Conservation (phyloP, 1,140 invertebrate species). For the Bombus pascuorum region DNA sequence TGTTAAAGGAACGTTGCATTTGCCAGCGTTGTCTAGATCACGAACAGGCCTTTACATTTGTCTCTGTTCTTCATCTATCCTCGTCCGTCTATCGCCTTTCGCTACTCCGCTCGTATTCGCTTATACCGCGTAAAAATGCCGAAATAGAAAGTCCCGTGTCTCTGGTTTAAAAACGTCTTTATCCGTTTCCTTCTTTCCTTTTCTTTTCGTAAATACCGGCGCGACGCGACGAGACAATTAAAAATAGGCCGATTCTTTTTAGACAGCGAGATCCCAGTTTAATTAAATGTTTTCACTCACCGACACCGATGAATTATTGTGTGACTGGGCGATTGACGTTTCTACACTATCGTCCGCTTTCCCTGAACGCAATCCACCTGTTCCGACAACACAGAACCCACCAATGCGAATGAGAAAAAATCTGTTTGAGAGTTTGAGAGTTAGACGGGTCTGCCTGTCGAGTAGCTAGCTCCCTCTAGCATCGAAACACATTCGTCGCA, state of each 20-base stretch:
- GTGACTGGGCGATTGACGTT: slow-evolving; percentile 57
- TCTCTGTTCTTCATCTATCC: slow-evolving; percentile 9
- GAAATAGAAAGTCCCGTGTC: slow-evolving; percentile 61
- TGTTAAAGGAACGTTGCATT: slow-evolving; percentile 23
- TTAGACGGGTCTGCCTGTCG: slow-evolving; percentile 35
- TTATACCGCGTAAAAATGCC: slow-evolving; percentile 59
- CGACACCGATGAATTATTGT: slow-evolving; percentile 34
- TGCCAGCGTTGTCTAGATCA: slow-evolving; percentile 21
- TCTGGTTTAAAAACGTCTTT: slow-evolving; percentile 7
- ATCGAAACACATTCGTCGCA: neutral
- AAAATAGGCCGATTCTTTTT: neutral
- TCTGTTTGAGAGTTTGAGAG: slow-evolving; percentile 59
- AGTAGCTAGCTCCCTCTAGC: slow-evolving; percentile 27
- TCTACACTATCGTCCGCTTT: slow-evolving; percentile 57
- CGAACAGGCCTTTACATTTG: slow-evolving; percentile 46
- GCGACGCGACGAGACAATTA: neutral
- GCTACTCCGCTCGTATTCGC: slow-evolving; percentile 24
- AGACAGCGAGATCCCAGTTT: neutral
- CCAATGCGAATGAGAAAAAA: slow-evolving; percentile 63
- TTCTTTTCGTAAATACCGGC: neutral
- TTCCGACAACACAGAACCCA: slow-evolving; percentile 63
- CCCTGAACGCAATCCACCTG: slow-evolving; percentile 67
- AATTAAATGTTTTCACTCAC: slow-evolving; percentile 45
- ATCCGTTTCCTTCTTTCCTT: slow-evolving; percentile 4
- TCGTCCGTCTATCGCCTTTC: slow-evolving; percentile 38